Evolutionary conservation across 2,797 vertebrate species (phyloP).

Genomic region (Gymnopithys bicolor): DNA sequence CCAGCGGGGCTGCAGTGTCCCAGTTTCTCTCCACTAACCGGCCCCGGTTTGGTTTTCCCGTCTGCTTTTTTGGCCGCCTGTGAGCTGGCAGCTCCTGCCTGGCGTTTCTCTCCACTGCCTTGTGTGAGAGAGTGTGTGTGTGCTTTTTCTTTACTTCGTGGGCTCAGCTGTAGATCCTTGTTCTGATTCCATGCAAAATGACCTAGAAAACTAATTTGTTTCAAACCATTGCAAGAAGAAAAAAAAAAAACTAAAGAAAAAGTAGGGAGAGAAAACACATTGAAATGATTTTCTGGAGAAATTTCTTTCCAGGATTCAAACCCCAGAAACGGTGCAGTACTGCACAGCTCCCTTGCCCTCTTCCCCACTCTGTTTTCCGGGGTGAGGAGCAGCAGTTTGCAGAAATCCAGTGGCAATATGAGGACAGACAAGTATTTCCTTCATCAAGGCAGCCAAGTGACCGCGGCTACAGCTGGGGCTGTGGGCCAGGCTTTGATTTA

Average conservation of each 20-base stretch:
- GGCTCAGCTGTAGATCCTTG: slow-evolving; percentile 54
- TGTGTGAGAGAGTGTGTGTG: slow-evolving; percentile 10
- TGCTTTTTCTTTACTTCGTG: slow-evolving; percentile 20
- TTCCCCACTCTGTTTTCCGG: not conserved
- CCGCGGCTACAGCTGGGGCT: not conserved
- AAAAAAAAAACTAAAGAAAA: not conserved
- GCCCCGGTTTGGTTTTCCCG: slow-evolving; percentile 68
- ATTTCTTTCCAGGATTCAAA: slow-evolving; percentile 16
- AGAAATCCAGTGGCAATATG: slow-evolving; percentile 33
- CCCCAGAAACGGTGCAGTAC: not conserved
- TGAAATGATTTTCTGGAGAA: slow-evolving; percentile 54
- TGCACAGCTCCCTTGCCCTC: not conserved
- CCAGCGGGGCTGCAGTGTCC: slow-evolving; percentile 31
- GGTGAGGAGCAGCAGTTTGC: not conserved
- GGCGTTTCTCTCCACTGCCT: slow-evolving; percentile 21
- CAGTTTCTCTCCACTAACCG: slow-evolving; percentile 40
- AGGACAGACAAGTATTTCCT: slow-evolving; percentile 31
- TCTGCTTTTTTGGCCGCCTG: slow-evolving; percentile 57
- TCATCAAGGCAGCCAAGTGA: slow-evolving; percentile 6
- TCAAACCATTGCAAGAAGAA: slow-evolving; percentile 6
- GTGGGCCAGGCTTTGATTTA: not conserved
- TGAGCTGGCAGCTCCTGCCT: slow-evolving; percentile 30
- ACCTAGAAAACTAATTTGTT: slow-evolving; percentile 65
- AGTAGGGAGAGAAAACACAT: not conserved
- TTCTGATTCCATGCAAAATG: slow-evolving; percentile 62